Evolutionary conservation across 2,888 invertebrate species (phyloP).

Genomic region (Ferdinandea cuprea): DNA sequence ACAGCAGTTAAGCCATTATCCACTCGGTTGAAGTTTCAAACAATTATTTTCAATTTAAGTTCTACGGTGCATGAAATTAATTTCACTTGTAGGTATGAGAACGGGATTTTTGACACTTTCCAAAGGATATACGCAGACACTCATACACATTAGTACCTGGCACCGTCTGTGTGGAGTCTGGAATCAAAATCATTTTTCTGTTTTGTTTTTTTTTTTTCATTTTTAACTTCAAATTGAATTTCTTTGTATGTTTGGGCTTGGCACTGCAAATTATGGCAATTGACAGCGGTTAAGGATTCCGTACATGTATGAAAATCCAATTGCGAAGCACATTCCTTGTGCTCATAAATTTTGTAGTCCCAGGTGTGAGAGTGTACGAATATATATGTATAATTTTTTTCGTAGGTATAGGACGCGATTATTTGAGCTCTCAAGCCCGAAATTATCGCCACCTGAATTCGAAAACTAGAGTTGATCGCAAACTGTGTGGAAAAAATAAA

Average conservation of each 20-base stretch:
- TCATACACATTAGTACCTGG: background rate
- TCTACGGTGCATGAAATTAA: constrained; percentile 79
- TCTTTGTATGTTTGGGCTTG: constrained; percentile 26
- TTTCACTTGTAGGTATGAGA: constrained; percentile 76
- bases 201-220: constrained; percentile 24
- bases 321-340: constrained; percentile 28
- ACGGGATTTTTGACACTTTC: constrained; percentile 70
- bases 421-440: no score
- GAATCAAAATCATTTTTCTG: constrained; percentile 4
- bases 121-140: constrained; percentile 52
- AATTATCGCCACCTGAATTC: no score
- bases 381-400: background rate
- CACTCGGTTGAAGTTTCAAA: constrained; percentile 74
- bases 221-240: constrained; percentile 65
- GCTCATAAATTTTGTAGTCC: constrained; percentile 23
- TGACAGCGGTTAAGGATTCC: constrained; percentile 52
- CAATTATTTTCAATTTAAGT: constrained; percentile 79
- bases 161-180: constrained; percentile 34
- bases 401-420: background rate
- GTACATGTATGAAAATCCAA: constrained; percentile 37
- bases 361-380: background rate
- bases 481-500: no score
- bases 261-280: constrained; percentile 59
- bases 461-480: no score
- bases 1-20: constrained; percentile 71